These are phyloP conservation scores for Balaeniceps rex DNA, from an alignment of 2,113 vertebrate genomes.

Conservation along the genomic window DNA sequence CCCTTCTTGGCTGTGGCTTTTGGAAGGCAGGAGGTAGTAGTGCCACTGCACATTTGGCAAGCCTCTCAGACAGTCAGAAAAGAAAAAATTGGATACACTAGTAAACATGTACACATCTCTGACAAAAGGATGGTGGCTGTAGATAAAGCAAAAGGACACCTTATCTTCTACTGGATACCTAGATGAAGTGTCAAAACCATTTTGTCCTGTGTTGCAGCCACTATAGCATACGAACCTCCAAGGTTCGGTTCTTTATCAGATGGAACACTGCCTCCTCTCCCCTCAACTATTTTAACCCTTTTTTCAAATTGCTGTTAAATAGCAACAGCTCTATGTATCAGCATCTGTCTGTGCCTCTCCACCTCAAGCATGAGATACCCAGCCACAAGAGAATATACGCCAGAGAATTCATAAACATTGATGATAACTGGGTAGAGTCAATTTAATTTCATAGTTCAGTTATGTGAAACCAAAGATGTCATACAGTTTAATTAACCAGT, in stretches of 20 bases:
- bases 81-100: no score
- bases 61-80: neutral
- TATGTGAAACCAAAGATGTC: neutral
- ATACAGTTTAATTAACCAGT: neutral
- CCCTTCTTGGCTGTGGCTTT: neutral
- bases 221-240: neutral
- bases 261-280: neutral
- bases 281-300: neutral
- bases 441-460: neutral
- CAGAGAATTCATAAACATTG: neutral
- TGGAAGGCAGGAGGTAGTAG: neutral
- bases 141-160: neutral
- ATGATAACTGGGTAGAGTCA: neutral
- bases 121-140: neutral
- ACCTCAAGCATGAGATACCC: neutral
- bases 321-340: neutral
- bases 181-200: no score
- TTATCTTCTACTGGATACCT: neutral
- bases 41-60: neutral
- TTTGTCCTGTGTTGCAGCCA: neutral
- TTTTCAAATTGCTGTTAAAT: neutral
- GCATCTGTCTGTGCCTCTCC: neutral
- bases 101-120: neutral
- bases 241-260: neutral
- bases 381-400: neutral